phyloP scores from a whole-genome alignment of 2,797 vertebrate species.

The Acridotheres tristis region DNA sequence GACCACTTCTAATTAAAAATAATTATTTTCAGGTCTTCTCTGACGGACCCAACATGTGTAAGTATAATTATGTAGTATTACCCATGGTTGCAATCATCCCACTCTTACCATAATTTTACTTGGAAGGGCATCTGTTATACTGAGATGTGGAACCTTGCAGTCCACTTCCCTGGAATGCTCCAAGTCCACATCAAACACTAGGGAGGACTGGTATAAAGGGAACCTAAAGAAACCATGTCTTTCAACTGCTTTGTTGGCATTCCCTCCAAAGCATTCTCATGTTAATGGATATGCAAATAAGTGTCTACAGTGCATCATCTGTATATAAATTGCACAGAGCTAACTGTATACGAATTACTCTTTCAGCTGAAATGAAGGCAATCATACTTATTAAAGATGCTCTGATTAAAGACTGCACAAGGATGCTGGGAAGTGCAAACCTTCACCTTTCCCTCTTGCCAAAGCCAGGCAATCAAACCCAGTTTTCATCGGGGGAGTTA shows the following conservation, averaged over 20 bases:
- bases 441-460: background rate
- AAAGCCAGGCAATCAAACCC: background rate
- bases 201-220: background rate
- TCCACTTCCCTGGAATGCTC: background rate
- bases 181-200: constrained; percentile 16
- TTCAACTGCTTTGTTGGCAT: constrained; percentile 33
- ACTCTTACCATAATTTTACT: background rate
- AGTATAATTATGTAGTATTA: background rate
- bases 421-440: background rate
- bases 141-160: background rate
- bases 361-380: constrained; percentile 1
- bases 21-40: background rate
- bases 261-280: constrained; percentile 49
- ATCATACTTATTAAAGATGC: background rate
- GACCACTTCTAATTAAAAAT: constrained; percentile 13
- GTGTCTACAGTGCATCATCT: constrained; percentile 18
- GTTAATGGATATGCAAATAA: constrained; percentile 45
- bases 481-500: background rate
- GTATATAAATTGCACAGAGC: constrained; percentile 22
- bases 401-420: background rate
- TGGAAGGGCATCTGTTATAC: background rate
- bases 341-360: background rate
- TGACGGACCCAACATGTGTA: background rate
- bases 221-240: background rate
- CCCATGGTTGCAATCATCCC: background rate